Conservation (phyloP, 2,888 invertebrate species). For the Iselma pallidipennis region DNA sequence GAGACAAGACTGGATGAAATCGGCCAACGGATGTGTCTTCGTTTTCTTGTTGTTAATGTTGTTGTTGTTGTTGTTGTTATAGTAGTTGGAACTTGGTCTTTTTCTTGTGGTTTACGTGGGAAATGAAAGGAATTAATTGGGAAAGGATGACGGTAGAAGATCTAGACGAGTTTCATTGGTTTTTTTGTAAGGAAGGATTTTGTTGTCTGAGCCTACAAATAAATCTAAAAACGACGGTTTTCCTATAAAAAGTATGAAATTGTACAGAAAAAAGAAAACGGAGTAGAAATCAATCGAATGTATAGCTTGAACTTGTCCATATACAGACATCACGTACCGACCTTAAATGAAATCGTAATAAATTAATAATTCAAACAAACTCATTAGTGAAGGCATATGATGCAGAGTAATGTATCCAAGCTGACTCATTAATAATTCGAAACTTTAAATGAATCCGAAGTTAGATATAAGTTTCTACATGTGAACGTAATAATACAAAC, state of each 20-base stretch:
- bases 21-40: background rate
- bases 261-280: background rate
- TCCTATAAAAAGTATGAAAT: too few species aligned
- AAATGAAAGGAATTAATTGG: constrained; percentile 27
- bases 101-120: constrained; percentile 13
- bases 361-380: constrained; percentile 54
- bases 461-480: constrained; percentile 52
- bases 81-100: background rate
- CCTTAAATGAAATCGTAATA: constrained; percentile 49
- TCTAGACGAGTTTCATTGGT: constrained; percentile 26
- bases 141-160: constrained; percentile 29
- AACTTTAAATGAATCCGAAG: constrained; percentile 53
- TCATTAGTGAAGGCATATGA: constrained; percentile 52
- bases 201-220: too few species aligned
- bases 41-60: background rate
- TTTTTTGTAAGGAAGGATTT: too few species aligned
- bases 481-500: constrained; percentile 49
- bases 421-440: constrained; percentile 55
- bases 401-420: constrained; percentile 48
- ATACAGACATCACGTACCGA: constrained; percentile 25
- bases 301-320: background rate
- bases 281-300: too few species aligned
- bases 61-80: background rate
- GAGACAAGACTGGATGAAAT: constrained; percentile 22
- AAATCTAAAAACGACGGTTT: too few species aligned